These are phyloP conservation scores for Cataglyphis hispanica DNA, from an alignment of 1,140 invertebrate species.

Conservation along the genomic window DNA sequence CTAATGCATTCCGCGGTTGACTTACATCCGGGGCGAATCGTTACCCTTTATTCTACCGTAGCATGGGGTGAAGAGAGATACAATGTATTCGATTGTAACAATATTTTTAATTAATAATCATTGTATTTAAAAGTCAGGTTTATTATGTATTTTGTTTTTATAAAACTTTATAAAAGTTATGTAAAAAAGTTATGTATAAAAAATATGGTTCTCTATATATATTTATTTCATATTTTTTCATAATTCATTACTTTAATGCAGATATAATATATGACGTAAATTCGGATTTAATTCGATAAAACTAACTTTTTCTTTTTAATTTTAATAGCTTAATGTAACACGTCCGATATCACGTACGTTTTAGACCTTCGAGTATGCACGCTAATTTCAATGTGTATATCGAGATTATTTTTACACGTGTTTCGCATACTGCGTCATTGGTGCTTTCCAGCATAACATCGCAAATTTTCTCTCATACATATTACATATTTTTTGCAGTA, in stretches of 20 bases:
- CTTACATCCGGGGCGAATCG: constrained; percentile 13
- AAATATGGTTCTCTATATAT: too few relatives aligned
- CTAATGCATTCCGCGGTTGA: constrained; percentile 5
- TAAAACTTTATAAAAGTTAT: neutral
- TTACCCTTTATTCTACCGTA: neutral
- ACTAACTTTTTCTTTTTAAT: neutral
- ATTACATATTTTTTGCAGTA: neutral
- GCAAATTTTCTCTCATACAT: neutral
- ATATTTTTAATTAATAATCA: neutral
- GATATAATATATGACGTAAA: neutral
- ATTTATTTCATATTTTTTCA: too few relatives aligned
- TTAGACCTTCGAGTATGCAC: neutral
- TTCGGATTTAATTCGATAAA: neutral
- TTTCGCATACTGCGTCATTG: constrained; percentile 38
- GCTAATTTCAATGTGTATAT: constrained; percentile 19
- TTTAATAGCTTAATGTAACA: neutral
- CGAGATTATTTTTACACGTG: constrained; percentile 61
- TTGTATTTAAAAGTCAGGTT: neutral
- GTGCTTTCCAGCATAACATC: neutral
- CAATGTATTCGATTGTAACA: neutral
- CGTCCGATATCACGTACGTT: neutral
- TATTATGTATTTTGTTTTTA: neutral
- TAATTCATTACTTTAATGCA: too few relatives aligned
- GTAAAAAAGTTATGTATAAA: neutral
- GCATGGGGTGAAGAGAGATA: neutral